A percentile compares a stretch with the other conserved stretches of the same genome.
phyloP scores from a whole-genome alignment of 2,113 vertebrate species.

The Callipepla californica region DNA sequence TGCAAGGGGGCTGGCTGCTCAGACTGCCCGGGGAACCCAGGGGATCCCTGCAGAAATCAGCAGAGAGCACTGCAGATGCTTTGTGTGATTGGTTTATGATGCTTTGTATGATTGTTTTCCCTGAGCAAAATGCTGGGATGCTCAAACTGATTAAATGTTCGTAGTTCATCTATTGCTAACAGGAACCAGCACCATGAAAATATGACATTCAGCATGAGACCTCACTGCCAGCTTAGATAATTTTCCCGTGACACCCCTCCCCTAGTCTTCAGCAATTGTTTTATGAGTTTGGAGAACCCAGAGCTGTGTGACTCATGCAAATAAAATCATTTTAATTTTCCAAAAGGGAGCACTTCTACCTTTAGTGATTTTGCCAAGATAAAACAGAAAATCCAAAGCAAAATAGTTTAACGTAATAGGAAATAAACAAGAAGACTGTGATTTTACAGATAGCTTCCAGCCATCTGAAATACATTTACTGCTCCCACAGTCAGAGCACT shows the following conservation, averaged over 20 bases:
- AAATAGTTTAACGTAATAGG: conserved; percentile 19
- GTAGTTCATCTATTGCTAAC: not conserved
- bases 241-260: not conserved
- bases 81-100: not conserved
- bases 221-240: not conserved
- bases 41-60: not conserved
- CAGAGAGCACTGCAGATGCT: not conserved
- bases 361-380: conserved; percentile 7
- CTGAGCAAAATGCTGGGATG: not conserved
- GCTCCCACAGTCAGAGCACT: accelerated
- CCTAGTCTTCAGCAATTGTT: not conserved
- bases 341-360: not conserved
- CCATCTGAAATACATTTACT: accelerated
- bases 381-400: not conserved
- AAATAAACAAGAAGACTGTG: not conserved
- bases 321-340: not conserved
- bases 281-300: not conserved
- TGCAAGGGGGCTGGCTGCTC: not conserved
- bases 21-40: not conserved
- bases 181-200: not conserved
- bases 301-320: not conserved
- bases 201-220: not conserved
- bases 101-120: not conserved
- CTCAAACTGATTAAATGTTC: not conserved
- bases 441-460: not conserved